Conservation (phyloP, 2,888 invertebrate genomes). For the Spilarctia lutea region DNA sequence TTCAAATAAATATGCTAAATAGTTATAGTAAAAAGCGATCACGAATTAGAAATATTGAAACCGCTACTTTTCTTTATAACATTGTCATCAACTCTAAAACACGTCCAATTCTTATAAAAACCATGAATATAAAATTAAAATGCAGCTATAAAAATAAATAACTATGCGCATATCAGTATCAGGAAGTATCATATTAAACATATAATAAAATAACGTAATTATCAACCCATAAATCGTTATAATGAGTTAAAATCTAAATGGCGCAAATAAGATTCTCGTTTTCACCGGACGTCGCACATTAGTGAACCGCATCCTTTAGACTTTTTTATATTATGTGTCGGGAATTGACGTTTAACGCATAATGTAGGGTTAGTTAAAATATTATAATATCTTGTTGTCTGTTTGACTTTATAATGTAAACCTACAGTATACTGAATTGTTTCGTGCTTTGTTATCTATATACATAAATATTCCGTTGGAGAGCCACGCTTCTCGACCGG, state of each 20-base stretch:
- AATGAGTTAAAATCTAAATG: conserved; percentile 20
- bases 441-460: too few species aligned
- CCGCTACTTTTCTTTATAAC: neutral
- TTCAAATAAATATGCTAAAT: neutral
- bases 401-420: neutral
- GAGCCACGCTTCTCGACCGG: too few species aligned
- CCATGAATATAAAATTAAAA: neutral
- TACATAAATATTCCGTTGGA: too few species aligned
- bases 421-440: too few species aligned
- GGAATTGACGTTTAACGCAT: neutral
- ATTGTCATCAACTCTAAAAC: neutral
- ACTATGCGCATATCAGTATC: neutral
- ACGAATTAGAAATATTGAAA: neutral
- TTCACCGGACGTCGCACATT: conserved; percentile 20
- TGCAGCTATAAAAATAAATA: neutral
- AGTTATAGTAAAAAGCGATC: too few species aligned
- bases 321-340: neutral
- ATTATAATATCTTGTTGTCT: neutral
- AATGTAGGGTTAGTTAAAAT: neutral
- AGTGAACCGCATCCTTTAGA: conserved; percentile 8
- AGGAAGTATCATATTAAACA: conserved; percentile 28
- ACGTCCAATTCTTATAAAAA: neutral
- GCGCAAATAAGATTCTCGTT: conserved; percentile 17
- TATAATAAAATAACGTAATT: conserved; percentile 30
- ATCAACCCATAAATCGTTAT: conserved; percentile 19